Evolutionary conservation across 2,113 vertebrate species (phyloP).

Genomic region (Microcebus ravelobensis): DNA sequence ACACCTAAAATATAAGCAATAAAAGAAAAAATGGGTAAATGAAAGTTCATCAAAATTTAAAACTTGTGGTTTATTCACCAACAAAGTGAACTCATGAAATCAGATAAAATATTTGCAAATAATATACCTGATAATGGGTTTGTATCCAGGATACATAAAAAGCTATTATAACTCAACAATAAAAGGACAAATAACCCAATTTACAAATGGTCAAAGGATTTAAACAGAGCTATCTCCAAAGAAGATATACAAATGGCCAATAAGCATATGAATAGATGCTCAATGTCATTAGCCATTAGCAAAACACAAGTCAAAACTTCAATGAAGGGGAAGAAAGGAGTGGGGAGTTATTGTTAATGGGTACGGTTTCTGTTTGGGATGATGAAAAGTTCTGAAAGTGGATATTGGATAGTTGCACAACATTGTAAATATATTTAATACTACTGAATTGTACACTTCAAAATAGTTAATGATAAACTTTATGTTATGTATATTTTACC

Average conservation of each 20-base stretch:
- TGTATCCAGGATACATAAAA: background rate
- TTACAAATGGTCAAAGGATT: conserved; percentile 16
- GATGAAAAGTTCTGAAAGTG: background rate
- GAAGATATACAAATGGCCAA: background rate
- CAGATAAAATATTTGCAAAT: background rate
- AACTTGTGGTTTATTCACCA: background rate
- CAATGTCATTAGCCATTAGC: background rate
- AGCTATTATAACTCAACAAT: background rate
- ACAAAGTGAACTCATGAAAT: background rate
- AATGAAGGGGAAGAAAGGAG: background rate
- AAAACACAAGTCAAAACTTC: background rate
- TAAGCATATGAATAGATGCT: background rate
- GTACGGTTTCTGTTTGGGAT: background rate
- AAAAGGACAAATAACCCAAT: background rate
- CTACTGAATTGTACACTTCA: background rate
- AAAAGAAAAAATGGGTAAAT: background rate
- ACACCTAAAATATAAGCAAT: background rate
- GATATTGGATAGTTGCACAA: background rate
- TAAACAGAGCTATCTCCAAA: background rate
- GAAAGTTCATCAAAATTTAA: background rate
- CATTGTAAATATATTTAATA: background rate
- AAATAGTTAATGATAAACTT: background rate
- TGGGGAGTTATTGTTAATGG: background rate
- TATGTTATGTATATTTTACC: background rate
- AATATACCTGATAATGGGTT: background rate